A percentile compares a stretch with the other conserved stretches of the same genome.
These are phyloP conservation scores for Calcarius ornatus DNA, from an alignment of 2,113 vertebrate species.

Conservation along the genomic window DNA sequence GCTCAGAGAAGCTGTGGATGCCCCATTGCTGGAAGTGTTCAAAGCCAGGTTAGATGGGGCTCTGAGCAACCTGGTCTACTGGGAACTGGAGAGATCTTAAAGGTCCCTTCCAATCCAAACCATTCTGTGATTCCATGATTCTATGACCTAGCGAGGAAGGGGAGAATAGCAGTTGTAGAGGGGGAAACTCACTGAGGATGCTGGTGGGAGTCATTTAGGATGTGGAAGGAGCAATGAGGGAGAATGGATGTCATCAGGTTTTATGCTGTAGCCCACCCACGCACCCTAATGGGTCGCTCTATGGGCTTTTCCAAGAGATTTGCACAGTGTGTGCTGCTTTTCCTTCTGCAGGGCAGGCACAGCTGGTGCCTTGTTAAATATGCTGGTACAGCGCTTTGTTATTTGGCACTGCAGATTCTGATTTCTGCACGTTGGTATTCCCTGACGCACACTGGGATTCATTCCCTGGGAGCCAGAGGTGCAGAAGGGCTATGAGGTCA, in stretches of 20 bases:
- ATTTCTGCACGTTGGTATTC: neutral
- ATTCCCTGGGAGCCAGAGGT: neutral
- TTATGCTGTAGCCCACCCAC: neutral
- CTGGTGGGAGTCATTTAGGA: neutral
- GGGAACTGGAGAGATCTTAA: neutral
- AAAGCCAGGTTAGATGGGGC: neutral
- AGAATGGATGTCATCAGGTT: neutral
- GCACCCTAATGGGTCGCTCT: fast-evolving
- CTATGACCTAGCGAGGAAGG: fast-evolving
- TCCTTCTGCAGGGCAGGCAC: neutral
- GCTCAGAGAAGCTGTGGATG: neutral
- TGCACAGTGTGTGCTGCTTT: neutral
- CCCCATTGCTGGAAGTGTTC: neutral
- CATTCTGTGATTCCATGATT: neutral
- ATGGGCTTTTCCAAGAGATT: neutral
- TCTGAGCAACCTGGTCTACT: neutral
- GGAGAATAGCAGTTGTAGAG: neutral
- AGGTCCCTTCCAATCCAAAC: neutral
- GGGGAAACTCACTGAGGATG: neutral
- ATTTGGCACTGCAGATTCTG: neutral
- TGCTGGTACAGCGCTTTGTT: neutral
- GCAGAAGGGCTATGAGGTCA: neutral
- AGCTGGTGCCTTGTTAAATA: neutral
- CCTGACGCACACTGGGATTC: neutral
- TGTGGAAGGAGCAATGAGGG: neutral